Conservation (phyloP, 2,888 invertebrate genomes). For the Mesorhabditis belari region DNA sequence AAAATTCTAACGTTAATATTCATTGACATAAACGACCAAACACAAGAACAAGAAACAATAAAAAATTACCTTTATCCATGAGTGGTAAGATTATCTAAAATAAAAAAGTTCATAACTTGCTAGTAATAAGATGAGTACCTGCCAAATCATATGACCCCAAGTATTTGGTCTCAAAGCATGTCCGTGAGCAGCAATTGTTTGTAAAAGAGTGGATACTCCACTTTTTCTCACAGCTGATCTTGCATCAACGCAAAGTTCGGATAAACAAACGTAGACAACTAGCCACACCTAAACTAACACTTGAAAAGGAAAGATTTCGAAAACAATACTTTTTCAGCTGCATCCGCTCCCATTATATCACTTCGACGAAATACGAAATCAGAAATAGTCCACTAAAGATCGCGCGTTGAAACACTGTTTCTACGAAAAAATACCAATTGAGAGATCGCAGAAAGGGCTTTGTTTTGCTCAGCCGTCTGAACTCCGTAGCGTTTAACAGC, state of each 20-base stretch:
- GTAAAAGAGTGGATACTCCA: slow-evolving; percentile 92
- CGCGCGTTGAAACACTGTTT: background rate
- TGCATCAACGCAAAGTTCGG: slow-evolving; percentile 77
- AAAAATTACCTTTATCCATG: background rate
- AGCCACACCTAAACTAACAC: slow-evolving; percentile 44
- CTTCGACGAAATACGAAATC: slow-evolving; percentile 65
- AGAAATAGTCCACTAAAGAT: slow-evolving; percentile 88
- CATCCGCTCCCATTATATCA: slow-evolving; percentile 21
- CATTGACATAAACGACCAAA: too few species aligned
- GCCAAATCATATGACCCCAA: slow-evolving; percentile 85
- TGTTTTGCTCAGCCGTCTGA: slow-evolving; percentile 91
- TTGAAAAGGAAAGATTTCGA: background rate
- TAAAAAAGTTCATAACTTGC: background rate
- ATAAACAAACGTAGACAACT: slow-evolving; percentile 54
- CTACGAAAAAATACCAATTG: slow-evolving; percentile 61
- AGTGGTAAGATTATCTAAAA: background rate
- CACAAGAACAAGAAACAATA: too few species aligned
- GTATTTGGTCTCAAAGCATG: slow-evolving; percentile 30
- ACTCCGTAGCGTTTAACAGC: slow-evolving; percentile 90
- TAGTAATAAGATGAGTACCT: slow-evolving; percentile 57
- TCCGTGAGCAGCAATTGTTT: slow-evolving; percentile 83
- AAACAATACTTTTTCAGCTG: slow-evolving; percentile 17
- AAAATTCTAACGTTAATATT: too few species aligned
- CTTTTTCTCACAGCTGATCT: slow-evolving; percentile 85
- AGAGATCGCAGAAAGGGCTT: slow-evolving; percentile 90